Evolutionary conservation across 1,140 invertebrate species (phyloP), one percentile per base, ranked within the genome.

Genomic region (Halyomorpha halys): DNA sequence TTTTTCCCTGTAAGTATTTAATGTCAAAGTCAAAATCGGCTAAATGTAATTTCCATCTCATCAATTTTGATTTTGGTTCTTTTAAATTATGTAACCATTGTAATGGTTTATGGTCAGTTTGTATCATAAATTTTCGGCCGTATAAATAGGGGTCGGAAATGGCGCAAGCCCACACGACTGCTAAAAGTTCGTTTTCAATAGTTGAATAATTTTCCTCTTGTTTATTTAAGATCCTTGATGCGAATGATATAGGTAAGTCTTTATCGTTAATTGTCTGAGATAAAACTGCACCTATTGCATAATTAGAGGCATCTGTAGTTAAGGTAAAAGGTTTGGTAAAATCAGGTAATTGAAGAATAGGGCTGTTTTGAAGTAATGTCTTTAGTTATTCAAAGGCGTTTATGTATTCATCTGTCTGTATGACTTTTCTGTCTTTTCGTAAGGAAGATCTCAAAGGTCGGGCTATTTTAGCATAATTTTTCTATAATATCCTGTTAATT

Each of bases 61-160:
- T 18, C 15, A 71, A 51, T 25, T 67, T 61, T 16, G 68, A 66
- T 25, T 61, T 66, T n/a, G n/a, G n/a, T n/a, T n/a, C n/a, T n/a
- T n/a, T n/a, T n/a, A n/a, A n/a, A n/a, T n/a, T n/a, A n/a, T 0
- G 67, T 64, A 59, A 76, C 70, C 67, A 74, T 77, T 9, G 49
- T 11, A 64, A 67, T 1, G 76, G 75, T 66, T 74, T 73, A 61
- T 81, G 79, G 65, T 83, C 80, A 0, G 79, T 81, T 23, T 74
- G 66, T 6, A 80, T 75, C 19, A 65, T 73, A 62, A 82, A 78
- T 44, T 76, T 70, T 59, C 63, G 72, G 23, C 75, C 76, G 65
- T 74, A 75, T 6, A 82, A 65, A 70, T 78, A 80, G 30, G 73
- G 70, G 65, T 74, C 44, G 67, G 78, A 79, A 60, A 75, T 71